Conservation (phyloP, 30 jellyfish, hydroid and myxozoan genomes). For the Mastigias papua region DNA sequence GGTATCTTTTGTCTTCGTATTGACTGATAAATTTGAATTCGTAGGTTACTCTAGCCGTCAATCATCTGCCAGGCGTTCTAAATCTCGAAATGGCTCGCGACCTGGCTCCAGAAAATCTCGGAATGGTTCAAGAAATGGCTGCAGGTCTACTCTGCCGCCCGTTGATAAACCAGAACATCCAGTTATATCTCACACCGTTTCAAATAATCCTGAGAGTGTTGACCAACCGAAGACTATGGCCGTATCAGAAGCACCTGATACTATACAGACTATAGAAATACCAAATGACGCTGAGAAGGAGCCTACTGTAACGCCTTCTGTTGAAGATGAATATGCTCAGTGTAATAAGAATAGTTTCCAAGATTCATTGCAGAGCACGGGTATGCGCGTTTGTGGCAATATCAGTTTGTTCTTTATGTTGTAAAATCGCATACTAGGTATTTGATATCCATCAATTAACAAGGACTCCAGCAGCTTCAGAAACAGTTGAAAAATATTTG, state of each 20-base stretch:
- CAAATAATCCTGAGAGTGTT: background rate
- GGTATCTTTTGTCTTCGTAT: background rate
- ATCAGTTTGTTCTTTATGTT: no score
- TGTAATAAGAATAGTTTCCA: background rate
- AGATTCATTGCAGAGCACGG: constrained; percentile 52
- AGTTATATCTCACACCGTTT: background rate
- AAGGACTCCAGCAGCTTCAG: no score
- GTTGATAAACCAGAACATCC: constrained; percentile 66
- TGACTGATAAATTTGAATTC: background rate
- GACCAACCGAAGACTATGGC: constrained; percentile 47
- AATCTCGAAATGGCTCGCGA: constrained; percentile 78
- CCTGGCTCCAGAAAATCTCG: constrained; percentile 77
- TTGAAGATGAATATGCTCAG: constrained; percentile 9
- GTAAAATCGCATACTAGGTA: no score
- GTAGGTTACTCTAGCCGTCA: constrained; percentile 80
- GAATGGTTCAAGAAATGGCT: constrained; percentile 51
- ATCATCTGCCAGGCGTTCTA: constrained; percentile 73
- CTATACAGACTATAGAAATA: background rate
- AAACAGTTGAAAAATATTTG: no score
- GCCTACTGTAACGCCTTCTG: background rate
- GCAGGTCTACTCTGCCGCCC: constrained; percentile 59
- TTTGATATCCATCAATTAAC: no score
- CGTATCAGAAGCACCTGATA: constrained; percentile 23
- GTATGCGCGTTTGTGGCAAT: constrained; percentile 18
- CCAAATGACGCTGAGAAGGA: background rate